These are phyloP conservation scores for Volucella inanis DNA, from an alignment of 2,888 invertebrate genomes.

Conservation along the genomic window DNA sequence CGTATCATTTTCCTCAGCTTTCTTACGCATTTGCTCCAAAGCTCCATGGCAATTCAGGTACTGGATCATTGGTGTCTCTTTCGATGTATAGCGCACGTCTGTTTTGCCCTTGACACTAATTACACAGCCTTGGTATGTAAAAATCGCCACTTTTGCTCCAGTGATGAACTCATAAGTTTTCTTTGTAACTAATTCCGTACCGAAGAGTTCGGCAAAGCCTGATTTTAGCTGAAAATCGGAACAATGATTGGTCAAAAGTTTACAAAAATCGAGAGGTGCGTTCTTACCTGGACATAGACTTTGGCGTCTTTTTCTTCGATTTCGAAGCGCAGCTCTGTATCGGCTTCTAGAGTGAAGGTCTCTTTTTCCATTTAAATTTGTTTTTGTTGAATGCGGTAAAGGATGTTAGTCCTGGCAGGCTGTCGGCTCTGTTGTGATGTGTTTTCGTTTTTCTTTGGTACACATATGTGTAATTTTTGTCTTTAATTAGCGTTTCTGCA, in stretches of 20 bases:
- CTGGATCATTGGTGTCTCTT: constrained; percentile 97
- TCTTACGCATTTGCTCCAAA: constrained; percentile 93
- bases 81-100: constrained; percentile 96
- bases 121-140: constrained; percentile 97
- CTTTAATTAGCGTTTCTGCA: too few relatives aligned
- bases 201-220: constrained; percentile 98
- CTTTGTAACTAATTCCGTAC: constrained; percentile 96
- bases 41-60: constrained; percentile 98
- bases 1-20: constrained; percentile 89
- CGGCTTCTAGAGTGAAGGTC: constrained; percentile 93
- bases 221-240: constrained; percentile 87
- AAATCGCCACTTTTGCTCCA: constrained; percentile 97
- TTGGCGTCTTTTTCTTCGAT: constrained; percentile 94
- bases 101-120: constrained; percentile 93
- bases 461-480: too few relatives aligned
- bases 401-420: too few relatives aligned
- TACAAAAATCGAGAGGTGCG: not conserved
- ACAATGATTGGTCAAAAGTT: not conserved
- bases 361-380: constrained; percentile 75
- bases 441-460: too few relatives aligned
- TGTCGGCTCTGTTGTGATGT: too few relatives aligned
- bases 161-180: constrained; percentile 94
- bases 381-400: not conserved
- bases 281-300: constrained; percentile 88
- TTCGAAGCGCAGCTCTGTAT: constrained; percentile 97